These are phyloP conservation scores for Euzetes globulus DNA, from an alignment of 2,888 invertebrate genomes.

Conservation along the genomic window DNA sequence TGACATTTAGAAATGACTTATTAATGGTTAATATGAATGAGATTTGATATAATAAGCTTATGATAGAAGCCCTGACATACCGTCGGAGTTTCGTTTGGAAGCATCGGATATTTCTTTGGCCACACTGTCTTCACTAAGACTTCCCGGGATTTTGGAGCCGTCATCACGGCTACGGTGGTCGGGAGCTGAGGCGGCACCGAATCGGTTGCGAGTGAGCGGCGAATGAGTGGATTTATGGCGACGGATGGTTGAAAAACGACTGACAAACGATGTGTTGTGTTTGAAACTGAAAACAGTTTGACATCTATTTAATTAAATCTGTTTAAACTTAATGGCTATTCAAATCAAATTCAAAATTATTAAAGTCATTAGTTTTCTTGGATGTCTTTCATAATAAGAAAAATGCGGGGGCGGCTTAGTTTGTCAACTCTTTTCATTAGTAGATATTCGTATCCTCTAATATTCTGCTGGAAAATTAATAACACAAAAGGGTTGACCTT, in stretches of 20 bases:
- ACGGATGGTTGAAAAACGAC: constrained; percentile 76
- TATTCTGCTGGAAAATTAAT: no score
- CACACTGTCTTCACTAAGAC: constrained; percentile 73
- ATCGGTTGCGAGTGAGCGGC: constrained; percentile 52
- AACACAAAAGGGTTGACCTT: no score
- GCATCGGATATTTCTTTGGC: constrained; percentile 57
- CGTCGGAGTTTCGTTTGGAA: constrained; percentile 73
- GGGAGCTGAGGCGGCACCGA: constrained; percentile 45
- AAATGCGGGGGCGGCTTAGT: no score
- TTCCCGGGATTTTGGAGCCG: constrained; percentile 49
- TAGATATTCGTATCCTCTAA: no score
- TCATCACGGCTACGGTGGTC: constrained; percentile 36
- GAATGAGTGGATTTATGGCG: constrained; percentile 48
- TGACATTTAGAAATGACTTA: no score
- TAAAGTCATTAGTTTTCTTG: no score
- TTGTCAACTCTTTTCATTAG: no score
- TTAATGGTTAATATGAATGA: no score
- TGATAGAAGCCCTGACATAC: constrained; percentile 53
- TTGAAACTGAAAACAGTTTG: constrained; percentile 61
- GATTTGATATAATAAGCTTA: no score
- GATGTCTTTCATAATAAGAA: not conserved
- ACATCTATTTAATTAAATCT: no score
- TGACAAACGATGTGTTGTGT: constrained; percentile 87
- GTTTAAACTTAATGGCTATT: not conserved
- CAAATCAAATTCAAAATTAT: not conserved